phyloP scores from a whole-genome alignment of 2,888 invertebrate genomes.

The Nasonovia ribisnigri region DNA sequence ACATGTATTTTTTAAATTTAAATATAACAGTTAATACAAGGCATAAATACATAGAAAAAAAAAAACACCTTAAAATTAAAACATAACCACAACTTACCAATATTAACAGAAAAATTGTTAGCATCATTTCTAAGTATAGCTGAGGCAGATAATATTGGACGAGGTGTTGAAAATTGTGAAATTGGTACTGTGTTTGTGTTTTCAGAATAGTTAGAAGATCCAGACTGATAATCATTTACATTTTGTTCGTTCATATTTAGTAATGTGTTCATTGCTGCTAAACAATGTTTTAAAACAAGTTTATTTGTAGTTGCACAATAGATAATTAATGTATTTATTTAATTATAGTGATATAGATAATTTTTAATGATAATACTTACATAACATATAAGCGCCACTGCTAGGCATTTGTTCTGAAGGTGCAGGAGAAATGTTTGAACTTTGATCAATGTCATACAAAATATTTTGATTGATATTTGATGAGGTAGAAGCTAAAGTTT shows the following conservation, averaged over 20 bases:
- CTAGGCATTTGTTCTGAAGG: background rate
- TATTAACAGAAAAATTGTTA: background rate
- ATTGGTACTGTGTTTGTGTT: background rate
- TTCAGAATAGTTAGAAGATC: background rate
- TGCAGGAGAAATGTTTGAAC: background rate
- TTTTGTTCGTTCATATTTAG: background rate
- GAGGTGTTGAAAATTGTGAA: background rate
- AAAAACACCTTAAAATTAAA: background rate
- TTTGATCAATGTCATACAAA: background rate
- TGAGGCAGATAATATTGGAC: background rate
- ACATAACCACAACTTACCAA: background rate
- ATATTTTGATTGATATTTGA: background rate
- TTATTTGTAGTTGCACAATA: background rate
- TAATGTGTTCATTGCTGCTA: constrained; percentile 5
- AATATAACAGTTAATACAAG: background rate
- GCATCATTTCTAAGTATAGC: background rate
- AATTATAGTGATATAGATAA: background rate
- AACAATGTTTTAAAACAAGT: background rate
- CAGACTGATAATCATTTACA: background rate
- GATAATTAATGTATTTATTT: background rate
- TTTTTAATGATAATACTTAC: background rate
- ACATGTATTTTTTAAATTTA: background rate
- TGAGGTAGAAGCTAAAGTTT: background rate
- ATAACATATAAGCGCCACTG: background rate
- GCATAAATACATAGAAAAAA: background rate